phyloP scores from a whole-genome alignment of 1,140 invertebrate species.

The Asbolus verrucosus region DNA sequence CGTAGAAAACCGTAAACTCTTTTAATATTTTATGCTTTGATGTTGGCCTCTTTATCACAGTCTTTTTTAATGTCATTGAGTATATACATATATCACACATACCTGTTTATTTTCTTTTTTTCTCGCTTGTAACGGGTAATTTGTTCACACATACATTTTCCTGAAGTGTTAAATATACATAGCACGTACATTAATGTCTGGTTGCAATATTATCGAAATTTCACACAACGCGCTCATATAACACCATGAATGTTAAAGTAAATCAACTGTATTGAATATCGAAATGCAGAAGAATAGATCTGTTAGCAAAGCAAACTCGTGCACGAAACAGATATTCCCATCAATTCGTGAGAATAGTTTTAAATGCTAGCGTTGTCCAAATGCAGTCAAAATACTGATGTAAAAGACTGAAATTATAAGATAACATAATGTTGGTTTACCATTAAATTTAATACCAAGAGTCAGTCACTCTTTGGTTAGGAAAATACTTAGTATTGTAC shows the following conservation, averaged over 20 bases:
- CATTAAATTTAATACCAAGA: constrained; percentile 20
- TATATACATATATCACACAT: no score
- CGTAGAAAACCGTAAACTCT: constrained; percentile 1
- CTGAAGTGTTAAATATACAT: constrained; percentile 20
- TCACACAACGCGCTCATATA: not conserved
- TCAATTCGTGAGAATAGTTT: constrained; percentile 11
- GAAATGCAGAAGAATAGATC: not conserved
- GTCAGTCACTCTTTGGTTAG: not conserved
- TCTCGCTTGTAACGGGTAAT: constrained; percentile 3
- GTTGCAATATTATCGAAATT: not conserved
- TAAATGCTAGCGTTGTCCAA: constrained; percentile 3
- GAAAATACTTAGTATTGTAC: constrained; percentile 8
- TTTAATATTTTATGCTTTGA: constrained; percentile 17
- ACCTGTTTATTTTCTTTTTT: constrained; percentile 21
- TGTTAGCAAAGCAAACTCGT: not conserved
- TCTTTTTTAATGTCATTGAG: constrained; percentile 1
- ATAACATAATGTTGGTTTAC: constrained; percentile 17
- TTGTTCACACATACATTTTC: constrained; percentile 8
- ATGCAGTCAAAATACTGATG: not conserved
- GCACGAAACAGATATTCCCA: not conserved
- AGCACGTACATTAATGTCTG: not conserved
- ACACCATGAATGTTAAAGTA: constrained; percentile 15
- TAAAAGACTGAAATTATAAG: constrained; percentile 29
- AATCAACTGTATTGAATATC: constrained; percentile 5
- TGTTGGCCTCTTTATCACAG: constrained; percentile 4